Percentiles rank a stretch among this genome's conserved stretches.
Evolutionary conservation across 1,140 invertebrate genomes (phyloP).

Genomic region (Cotesia vestalis): DNA sequence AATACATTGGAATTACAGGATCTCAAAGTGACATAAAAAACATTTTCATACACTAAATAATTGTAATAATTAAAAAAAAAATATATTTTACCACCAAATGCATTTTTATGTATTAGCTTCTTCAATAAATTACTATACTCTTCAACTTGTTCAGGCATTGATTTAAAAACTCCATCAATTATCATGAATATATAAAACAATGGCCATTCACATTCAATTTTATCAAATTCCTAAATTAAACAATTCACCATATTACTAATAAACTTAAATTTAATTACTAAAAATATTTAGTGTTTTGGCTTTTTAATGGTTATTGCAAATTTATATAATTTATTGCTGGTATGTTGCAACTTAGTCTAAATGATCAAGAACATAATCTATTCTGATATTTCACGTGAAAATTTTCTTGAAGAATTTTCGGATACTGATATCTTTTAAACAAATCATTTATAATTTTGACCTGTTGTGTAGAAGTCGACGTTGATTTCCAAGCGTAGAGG

Average conservation of each 20-base stretch:
- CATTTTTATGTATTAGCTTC: slow-evolving; percentile 78
- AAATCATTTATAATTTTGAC: too few species aligned
- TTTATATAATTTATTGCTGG: too few species aligned
- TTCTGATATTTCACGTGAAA: too few species aligned
- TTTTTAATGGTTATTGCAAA: too few species aligned
- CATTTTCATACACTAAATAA: slow-evolving; percentile 8
- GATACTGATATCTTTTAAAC: too few species aligned
- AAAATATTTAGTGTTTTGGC: too few species aligned
- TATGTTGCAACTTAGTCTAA: too few species aligned
- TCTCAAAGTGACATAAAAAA: slow-evolving; percentile 62
- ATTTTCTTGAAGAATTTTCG: too few species aligned
- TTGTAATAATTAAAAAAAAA: slow-evolving; percentile 13
- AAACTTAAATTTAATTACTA: slow-evolving; percentile 28
- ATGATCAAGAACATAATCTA: too few species aligned
- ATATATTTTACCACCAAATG: slow-evolving; percentile 74
- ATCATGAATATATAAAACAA: slow-evolving; percentile 95
- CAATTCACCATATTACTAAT: slow-evolving; percentile 19
- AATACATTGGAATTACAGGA: slow-evolving; percentile 88
- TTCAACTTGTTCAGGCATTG: slow-evolving; percentile 89
- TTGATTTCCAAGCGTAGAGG: too few species aligned
- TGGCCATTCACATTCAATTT: slow-evolving; percentile 98
- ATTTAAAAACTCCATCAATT: slow-evolving; percentile 92
- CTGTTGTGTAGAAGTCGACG: too few species aligned
- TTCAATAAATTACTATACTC: slow-evolving; percentile 89
- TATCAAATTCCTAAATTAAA: slow-evolving; percentile 81